phyloP scores from a whole-genome alignment of 2,797 vertebrate species.

The Dicrostonyx torquatus region DNA sequence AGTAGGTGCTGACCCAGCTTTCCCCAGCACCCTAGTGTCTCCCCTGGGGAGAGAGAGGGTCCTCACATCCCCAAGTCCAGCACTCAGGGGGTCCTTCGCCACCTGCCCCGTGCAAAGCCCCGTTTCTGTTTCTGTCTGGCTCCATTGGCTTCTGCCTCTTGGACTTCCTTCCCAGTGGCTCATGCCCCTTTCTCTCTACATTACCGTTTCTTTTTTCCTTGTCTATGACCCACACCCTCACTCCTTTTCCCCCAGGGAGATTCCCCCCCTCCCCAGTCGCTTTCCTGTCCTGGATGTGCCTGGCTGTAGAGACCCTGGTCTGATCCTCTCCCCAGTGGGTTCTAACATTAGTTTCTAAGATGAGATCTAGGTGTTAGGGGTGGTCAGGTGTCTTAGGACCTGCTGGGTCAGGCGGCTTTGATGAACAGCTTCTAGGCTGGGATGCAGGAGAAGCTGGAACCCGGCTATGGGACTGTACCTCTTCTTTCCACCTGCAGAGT shows the following conservation, averaged over 20 bases:
- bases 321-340: background rate
- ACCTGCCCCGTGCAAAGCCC: background rate
- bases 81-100: background rate
- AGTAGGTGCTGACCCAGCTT: constrained; percentile 23
- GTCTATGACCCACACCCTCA: background rate
- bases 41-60: background rate
- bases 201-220: background rate
- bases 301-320: constrained; percentile 18
- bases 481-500: background rate
- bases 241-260: background rate
- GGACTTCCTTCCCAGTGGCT: constrained; percentile 52
- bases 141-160: background rate
- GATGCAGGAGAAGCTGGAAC: background rate
- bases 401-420: background rate
- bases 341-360: background rate
- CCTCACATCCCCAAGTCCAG: background rate
- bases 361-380: background rate
- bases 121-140: background rate
- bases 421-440: background rate
- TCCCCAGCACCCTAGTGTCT: constrained; percentile 26
- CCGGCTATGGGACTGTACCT: background rate
- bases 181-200: background rate
- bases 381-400: background rate
- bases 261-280: background rate
- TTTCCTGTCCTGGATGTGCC: background rate